Evolutionary conservation across 2,113 vertebrate genomes (phyloP), one percentile per base, ranked within the genome.

Genomic region (Sminthopsis crassicaudata): DNA sequence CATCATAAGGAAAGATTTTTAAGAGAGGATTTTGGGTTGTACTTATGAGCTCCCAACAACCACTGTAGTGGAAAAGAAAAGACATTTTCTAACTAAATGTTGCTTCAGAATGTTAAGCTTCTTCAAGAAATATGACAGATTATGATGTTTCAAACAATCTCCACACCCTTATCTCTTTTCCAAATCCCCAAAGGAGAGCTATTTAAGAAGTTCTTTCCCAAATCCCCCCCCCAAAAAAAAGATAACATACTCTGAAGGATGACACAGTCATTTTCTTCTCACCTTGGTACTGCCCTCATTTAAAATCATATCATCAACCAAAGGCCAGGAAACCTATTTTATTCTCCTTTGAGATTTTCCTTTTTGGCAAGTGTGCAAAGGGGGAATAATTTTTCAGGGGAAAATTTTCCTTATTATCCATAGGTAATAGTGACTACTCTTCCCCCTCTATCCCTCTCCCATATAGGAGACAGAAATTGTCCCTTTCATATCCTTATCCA

Each of bases 291-390:
- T 23, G 53, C 30, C 46, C n/a, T 84, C 67, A 84, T 84, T 27
- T 53, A 46, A 11, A 92, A 12, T 14, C 7, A 5, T 55, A 6
- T 92, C 53, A 53, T 92, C 23, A 42, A 3, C 50, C n/a, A 16
- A 48, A 46, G 53, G 91, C 8, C 42, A 46, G 46, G 19, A 48
- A 46, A 23, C 48, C 0, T 12, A 22, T 26, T 46, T 67, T 53
- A 90, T 90, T 52, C 42, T 55, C 93, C 23, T 94, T 36, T 55
- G 91, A 90, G 55, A 25, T 51, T 84, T 84, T 42, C 27, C 91
- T 95, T 93, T 27, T 50, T 51, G 0, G 11, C 23, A 24, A 6
- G 24, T 84, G 24, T 84, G 92, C 22, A 91, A 67, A 92, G 46
- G n/a, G n/a, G 11, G 67, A 76, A 54, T 90, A 51, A 54, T 36